phyloP scores from a whole-genome alignment of 2,113 vertebrate genomes.

The Boulengeromyrus knoepffleri region DNA sequence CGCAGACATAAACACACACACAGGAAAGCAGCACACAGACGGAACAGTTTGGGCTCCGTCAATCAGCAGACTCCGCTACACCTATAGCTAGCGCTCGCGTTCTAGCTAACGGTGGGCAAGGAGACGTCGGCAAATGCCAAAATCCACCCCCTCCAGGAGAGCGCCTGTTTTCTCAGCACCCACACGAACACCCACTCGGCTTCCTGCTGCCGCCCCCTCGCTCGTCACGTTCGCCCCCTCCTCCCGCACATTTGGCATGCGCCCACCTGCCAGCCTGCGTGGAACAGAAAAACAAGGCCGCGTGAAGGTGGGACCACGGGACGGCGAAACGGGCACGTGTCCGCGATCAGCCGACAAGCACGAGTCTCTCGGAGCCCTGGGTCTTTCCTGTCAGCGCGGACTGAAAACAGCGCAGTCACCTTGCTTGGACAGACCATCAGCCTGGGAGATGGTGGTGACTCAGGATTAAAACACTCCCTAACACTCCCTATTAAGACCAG shows the following conservation, averaged over 20 bases:
- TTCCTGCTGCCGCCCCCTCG: constrained; percentile 10
- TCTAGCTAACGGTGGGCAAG: constrained; percentile 20
- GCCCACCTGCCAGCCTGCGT: constrained; percentile 25
- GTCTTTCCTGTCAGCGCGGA: not conserved
- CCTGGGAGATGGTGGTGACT: not conserved
- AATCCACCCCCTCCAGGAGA: constrained; percentile 22
- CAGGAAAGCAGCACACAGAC: not conserved
- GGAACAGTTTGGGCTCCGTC: not conserved
- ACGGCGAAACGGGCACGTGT: constrained; percentile 24
- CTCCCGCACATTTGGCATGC: constrained; percentile 20
- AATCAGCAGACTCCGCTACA: constrained; percentile 13
- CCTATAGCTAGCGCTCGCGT: constrained; percentile 22
- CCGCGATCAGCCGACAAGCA: not conserved
- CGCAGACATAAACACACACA: not conserved
- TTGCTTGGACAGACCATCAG: not conserved
- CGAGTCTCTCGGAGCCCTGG: not conserved
- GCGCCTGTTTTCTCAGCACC: constrained; percentile 21
- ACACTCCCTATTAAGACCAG: not conserved
- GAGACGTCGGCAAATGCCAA: constrained; percentile 15
- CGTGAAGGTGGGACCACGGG: constrained; percentile 18
- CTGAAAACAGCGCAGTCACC: not conserved
- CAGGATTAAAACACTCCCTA: not conserved
- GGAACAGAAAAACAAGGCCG: constrained; percentile 27
- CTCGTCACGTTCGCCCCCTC: constrained; percentile 17
- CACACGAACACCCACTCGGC: constrained; percentile 11